Percentiles rank a stretch among this genome's conserved stretches.
Conservation (phyloP, 1,140 invertebrate genomes). For the Anadara kagoshimensis region DNA sequence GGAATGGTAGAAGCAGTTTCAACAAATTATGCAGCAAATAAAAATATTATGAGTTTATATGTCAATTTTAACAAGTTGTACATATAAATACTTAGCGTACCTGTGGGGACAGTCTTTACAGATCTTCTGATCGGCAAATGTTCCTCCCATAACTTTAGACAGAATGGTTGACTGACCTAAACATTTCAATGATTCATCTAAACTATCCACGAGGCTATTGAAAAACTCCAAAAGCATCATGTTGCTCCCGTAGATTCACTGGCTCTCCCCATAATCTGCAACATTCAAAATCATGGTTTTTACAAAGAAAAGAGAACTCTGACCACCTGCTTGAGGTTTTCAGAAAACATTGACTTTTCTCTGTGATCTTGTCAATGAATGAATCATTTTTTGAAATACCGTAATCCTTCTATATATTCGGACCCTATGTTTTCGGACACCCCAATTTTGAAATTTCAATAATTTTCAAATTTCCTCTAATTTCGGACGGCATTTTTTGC, state of each 20-base stretch:
- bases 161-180: conserved; percentile 94
- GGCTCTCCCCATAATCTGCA: conserved; percentile 90
- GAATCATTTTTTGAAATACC: too few relatives aligned
- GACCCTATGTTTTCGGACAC: too few relatives aligned
- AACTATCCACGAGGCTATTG: conserved; percentile 96
- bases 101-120: conserved; percentile 99
- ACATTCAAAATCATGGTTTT: neutral
- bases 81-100: conserved; percentile 75
- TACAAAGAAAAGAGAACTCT: too few relatives aligned
- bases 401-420: too few relatives aligned
- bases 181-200: conserved; percentile 97
- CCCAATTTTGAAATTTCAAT: too few relatives aligned
- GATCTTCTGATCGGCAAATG: conserved; percentile 99
- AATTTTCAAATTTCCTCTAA: too few relatives aligned
- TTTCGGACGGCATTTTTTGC: too few relatives aligned
- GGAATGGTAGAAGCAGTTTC: too few relatives aligned
- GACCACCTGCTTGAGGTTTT: too few relatives aligned
- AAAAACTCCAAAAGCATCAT: conserved; percentile 99
- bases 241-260: conserved; percentile 97
- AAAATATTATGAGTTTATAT: neutral
- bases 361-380: too few relatives aligned
- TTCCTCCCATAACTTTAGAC: conserved; percentile 95
- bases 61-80: neutral
- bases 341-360: too few relatives aligned
- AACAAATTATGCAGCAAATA: too few relatives aligned